Conservation (phyloP, 2,797 vertebrate genomes). For the Hoplostethus mediterraneus region DNA sequence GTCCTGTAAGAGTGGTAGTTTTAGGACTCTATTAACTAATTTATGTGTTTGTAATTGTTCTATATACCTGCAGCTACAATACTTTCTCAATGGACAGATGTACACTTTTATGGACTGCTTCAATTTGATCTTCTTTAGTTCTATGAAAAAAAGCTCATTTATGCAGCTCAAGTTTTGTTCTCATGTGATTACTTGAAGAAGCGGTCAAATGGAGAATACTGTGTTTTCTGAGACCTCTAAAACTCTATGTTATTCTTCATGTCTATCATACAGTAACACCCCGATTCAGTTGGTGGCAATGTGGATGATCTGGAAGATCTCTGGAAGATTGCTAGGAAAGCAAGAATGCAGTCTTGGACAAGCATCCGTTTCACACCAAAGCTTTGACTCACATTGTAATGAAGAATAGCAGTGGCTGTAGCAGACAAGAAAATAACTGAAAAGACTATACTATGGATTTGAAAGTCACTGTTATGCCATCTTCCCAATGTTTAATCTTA, state of each 20-base stretch:
- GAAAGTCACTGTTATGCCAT: slow-evolving; percentile 17
- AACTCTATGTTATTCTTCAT: background rate
- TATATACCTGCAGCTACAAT: too few species aligned
- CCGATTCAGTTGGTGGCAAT: slow-evolving; percentile 1
- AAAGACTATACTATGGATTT: background rate
- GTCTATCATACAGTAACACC: background rate
- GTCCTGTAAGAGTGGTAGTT: too few species aligned
- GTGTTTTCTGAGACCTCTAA: background rate
- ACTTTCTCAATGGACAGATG: too few species aligned
- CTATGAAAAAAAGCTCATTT: background rate
- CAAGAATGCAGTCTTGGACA: background rate
- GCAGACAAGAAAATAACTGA: slow-evolving; percentile 1
- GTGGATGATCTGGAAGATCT: background rate
- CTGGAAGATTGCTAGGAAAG: too few species aligned
- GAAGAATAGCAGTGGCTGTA: background rate
- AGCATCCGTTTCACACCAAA: background rate
- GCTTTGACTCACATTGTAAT: background rate
- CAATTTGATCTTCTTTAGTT: background rate
- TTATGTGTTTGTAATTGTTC: too few species aligned
- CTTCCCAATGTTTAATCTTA: background rate
- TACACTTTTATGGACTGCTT: background rate
- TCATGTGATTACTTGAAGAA: slow-evolving; percentile 1
- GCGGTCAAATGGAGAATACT: background rate
- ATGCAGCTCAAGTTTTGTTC: background rate
- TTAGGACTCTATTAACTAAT: background rate